A percentile compares a stretch with the other conserved stretches of the same genome.
These are phyloP conservation scores for Anoura caudifer DNA, from an alignment of 2,113 vertebrate genomes.

Conservation along the genomic window DNA sequence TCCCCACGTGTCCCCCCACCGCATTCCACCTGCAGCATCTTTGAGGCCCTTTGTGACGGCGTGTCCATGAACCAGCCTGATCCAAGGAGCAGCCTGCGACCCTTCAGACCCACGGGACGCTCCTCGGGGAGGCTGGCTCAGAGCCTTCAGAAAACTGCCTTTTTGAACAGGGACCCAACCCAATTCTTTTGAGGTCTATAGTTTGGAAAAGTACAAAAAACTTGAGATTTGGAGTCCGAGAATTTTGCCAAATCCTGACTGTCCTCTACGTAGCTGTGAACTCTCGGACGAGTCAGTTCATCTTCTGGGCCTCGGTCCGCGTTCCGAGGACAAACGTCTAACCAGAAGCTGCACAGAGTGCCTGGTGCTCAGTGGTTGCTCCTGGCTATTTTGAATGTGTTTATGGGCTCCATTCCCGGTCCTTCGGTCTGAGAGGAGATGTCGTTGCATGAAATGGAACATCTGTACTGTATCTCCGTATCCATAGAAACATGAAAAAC, in stretches of 20 bases:
- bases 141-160: not conserved
- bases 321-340: not conserved
- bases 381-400: not conserved
- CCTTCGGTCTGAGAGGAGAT: not conserved
- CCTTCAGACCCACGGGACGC: not conserved
- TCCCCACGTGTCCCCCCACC: rapidly evolving
- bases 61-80: not conserved
- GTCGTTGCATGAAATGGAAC: not conserved
- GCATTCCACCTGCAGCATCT: not conserved
- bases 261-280: not conserved
- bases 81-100: not conserved
- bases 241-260: not conserved
- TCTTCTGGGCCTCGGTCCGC: not conserved
- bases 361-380: not conserved
- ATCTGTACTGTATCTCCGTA: not conserved
- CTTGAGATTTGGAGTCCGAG: not conserved
- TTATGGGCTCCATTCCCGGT: not conserved
- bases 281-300: not conserved
- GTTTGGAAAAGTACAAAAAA: not conserved
- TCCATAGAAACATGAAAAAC: not conserved
- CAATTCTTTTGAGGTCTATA: not conserved
- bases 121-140: not conserved
- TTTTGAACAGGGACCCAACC: not conserved
- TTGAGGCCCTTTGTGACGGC: not conserved
- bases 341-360: not conserved